phyloP scores from a whole-genome alignment of 2,888 invertebrate species.

The Melinaea menophilus region DNA sequence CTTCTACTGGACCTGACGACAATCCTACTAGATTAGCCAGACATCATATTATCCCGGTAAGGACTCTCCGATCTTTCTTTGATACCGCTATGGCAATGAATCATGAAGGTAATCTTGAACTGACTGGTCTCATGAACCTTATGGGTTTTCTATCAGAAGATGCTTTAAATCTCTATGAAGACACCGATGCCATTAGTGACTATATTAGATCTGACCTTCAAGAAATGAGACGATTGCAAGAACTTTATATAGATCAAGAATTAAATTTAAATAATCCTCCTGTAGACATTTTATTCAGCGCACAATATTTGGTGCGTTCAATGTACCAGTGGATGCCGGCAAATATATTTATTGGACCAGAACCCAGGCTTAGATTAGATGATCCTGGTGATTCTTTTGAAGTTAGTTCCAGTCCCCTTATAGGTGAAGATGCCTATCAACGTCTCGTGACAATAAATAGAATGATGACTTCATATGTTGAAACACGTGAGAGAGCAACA shows the following conservation, averaged over 20 bases:
- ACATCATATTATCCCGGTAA: slow-evolving; percentile 4
- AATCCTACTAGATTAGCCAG: not conserved
- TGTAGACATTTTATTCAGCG: not conserved
- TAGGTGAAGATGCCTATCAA: not conserved
- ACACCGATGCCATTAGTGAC: not conserved
- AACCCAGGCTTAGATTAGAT: not conserved
- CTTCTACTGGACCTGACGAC: not conserved
- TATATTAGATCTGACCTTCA: not conserved
- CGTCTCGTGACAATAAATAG: not conserved
- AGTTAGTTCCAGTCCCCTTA: not conserved
- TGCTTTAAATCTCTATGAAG: not conserved
- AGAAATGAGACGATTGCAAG: not conserved
- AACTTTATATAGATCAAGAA: not conserved
- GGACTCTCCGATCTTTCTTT: not conserved
- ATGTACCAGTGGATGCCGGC: not conserved
- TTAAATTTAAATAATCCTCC: not conserved
- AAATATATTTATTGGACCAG: slow-evolving; percentile 4
- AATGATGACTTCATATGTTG: not conserved
- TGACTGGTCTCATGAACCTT: not conserved
- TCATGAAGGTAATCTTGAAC: not conserved
- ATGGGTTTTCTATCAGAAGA: not conserved
- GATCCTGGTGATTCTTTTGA: slow-evolving; percentile 1
- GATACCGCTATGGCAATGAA: not conserved
- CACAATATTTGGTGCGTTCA: not conserved
- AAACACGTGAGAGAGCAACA: not conserved